Evolutionary conservation across 2,797 vertebrate genomes (phyloP).

Genomic region (Falco berigora): DNA sequence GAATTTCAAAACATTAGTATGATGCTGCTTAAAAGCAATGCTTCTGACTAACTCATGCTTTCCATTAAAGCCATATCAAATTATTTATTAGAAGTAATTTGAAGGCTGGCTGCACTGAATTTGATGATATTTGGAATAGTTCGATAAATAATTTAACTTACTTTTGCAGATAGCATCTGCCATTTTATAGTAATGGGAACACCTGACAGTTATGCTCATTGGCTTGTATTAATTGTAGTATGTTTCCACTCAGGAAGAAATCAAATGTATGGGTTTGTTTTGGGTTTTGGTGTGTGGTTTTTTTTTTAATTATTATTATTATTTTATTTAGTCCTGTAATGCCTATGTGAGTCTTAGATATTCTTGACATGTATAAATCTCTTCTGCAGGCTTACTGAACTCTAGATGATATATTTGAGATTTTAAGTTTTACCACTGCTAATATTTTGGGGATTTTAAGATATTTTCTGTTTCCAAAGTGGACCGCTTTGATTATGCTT

Average conservation of each 20-base stretch:
- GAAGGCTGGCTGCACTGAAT: not conserved
- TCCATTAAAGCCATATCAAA: not conserved
- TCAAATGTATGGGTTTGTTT: not conserved
- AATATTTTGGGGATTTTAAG: not conserved
- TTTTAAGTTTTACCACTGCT: not conserved
- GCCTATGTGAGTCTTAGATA: not conserved
- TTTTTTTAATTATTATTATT: not conserved
- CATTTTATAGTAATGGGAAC: not conserved
- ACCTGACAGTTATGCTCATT: not conserved
- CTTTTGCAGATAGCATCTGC: not conserved
- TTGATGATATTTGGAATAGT: slow-evolving; percentile 12
- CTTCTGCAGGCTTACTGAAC: not conserved
- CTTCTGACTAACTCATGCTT: not conserved
- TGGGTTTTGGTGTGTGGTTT: not conserved
- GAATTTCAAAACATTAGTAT: slow-evolving; percentile 11
- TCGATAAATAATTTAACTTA: slow-evolving; percentile 35
- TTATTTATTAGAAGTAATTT: not conserved
- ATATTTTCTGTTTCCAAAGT: not conserved
- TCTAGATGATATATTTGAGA: not conserved
- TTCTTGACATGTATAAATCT: not conserved
- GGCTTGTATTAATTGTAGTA: not conserved
- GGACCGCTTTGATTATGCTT: not conserved
- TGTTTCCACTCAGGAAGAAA: not conserved
- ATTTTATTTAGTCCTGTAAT: not conserved
- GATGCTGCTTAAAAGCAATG: not conserved